Conservation (phyloP, 2,888 invertebrate species). For the Eilema caniola region DNA sequence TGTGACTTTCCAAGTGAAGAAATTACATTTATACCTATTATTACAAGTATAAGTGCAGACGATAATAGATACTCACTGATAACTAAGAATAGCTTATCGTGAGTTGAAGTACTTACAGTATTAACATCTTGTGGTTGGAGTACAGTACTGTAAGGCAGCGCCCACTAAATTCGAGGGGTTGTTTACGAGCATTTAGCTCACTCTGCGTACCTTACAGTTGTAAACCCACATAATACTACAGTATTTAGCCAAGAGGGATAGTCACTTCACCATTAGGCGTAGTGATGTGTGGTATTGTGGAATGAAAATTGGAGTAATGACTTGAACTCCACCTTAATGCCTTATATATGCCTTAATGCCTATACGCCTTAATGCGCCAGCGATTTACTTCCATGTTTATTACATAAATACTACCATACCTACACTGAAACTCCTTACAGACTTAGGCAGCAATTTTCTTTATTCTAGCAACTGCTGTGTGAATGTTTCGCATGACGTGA, state of each 20-base stretch:
- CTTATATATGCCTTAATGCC: neutral
- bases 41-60: neutral
- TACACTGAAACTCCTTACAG: neutral
- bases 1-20: neutral
- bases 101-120: neutral
- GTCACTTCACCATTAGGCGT: neutral
- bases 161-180: slow-evolving; percentile 4
- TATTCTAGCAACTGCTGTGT: too few relatives aligned
- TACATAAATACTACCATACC: neutral
- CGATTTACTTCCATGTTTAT: neutral
- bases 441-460: too few relatives aligned
- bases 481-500: too few relatives aligned
- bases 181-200: neutral
- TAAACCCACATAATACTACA: neutral
- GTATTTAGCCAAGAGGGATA: neutral
- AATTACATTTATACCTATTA: neutral
- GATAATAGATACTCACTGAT: neutral
- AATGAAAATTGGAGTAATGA: neutral
- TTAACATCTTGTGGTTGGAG: neutral
- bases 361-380: neutral
- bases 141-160: neutral
- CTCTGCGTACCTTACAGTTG: slow-evolving; percentile 1
- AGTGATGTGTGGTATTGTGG: neutral
- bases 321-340: neutral
- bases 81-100: neutral